These are phyloP conservation scores for Anseranas semipalmata DNA, from an alignment of 2,113 vertebrate genomes.

Conservation along the genomic window DNA sequence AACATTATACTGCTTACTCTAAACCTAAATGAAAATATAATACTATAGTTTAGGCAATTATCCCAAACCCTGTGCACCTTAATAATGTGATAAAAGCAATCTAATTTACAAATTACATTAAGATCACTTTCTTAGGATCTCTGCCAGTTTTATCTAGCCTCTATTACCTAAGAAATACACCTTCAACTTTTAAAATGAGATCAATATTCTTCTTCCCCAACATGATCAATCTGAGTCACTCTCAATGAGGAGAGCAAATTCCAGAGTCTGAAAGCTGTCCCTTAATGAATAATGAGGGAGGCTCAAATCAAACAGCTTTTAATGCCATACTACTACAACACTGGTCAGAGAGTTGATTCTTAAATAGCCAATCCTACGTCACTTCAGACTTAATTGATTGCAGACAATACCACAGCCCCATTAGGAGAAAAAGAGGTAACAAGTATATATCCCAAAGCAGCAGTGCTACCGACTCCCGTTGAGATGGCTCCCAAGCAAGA, in stretches of 20 bases:
- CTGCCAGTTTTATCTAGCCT: slow-evolving; percentile 14
- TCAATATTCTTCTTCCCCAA: background rate
- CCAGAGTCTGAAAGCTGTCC: background rate
- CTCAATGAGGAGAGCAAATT: background rate
- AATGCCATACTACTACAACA: background rate
- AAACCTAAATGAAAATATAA: slow-evolving; percentile 39
- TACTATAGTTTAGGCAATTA: background rate
- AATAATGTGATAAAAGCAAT: slow-evolving; percentile 37
- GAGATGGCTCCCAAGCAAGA: background rate
- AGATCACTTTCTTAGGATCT: slow-evolving; percentile 26
- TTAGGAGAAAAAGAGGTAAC: background rate
- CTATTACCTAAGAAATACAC: slow-evolving; percentile 17
- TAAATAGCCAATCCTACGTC: background rate
- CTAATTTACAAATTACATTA: slow-evolving; percentile 38
- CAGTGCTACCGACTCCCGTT: background rate
- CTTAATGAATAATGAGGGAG: slow-evolving; percentile 31
- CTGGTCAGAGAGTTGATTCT: background rate
- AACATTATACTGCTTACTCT: background rate
- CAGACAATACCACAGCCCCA: background rate
- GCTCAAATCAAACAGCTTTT: slow-evolving; percentile 58
- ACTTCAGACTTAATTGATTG: background rate
- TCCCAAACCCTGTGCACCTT: background rate
- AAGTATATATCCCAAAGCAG: background rate
- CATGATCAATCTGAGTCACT: background rate
- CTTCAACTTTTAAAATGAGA: slow-evolving; percentile 5